Percentiles rank a stretch among this genome's conserved stretches.
phyloP scores from a whole-genome alignment of 1,140 invertebrate species.

The Stegodyphus mimosarum region DNA sequence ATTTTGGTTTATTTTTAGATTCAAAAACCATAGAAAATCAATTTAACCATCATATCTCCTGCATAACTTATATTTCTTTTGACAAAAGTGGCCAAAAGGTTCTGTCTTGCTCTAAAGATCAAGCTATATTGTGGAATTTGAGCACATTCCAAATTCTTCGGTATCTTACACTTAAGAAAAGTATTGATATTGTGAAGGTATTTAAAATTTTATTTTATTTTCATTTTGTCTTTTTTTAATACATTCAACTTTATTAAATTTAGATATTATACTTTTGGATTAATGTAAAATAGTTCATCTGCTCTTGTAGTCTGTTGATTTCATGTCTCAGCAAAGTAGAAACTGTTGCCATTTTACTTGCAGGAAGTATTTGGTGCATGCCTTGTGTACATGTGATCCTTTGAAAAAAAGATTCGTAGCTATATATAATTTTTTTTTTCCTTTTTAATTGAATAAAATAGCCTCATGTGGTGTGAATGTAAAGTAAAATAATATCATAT shows the following conservation, averaged over 20 bases:
- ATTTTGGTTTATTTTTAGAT: conserved; percentile 7
- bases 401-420: too few relatives aligned
- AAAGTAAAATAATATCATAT: too few relatives aligned
- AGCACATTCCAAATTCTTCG: conserved; percentile 15
- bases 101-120: conserved; percentile 35
- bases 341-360: too few relatives aligned
- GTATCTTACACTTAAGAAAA: conserved; percentile 20
- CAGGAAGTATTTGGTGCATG: too few relatives aligned
- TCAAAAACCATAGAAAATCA: conserved; percentile 13
- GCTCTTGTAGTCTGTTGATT: too few relatives aligned
- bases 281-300: too few relatives aligned
- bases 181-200: conserved; percentile 52
- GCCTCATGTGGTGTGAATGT: too few relatives aligned
- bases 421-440: too few relatives aligned
- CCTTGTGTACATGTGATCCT: too few relatives aligned
- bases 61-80: conserved; percentile 40
- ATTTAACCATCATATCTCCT: conserved; percentile 42
- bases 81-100: conserved; percentile 23
- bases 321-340: too few relatives aligned
- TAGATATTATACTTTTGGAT: neutral
- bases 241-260: neutral
- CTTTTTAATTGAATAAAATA: too few relatives aligned
- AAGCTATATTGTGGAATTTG: conserved; percentile 43
- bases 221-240: neutral
- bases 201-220: neutral